phyloP scores from a whole-genome alignment of 2,113 vertebrate species.

The Nyctereutes procyonoides region DNA sequence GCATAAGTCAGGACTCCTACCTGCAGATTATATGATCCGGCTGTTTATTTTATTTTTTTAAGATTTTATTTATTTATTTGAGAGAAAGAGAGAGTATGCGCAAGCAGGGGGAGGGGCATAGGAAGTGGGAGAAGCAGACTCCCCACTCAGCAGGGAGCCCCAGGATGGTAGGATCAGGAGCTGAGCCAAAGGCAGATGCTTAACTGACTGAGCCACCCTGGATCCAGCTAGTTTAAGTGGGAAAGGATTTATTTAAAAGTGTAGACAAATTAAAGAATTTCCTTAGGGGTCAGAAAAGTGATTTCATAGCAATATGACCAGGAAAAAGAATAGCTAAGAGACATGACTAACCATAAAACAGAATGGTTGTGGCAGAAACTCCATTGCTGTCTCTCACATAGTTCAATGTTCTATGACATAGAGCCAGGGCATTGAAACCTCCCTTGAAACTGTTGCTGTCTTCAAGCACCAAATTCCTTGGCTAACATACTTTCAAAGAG shows the following conservation, averaged over 20 bases:
- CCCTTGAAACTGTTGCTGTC: background rate
- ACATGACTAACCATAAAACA: background rate
- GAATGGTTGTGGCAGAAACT: background rate
- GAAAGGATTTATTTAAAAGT: background rate
- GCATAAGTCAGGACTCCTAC: background rate
- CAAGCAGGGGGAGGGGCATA: too few relatives aligned
- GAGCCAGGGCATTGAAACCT: background rate
- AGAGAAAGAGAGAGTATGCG: too few relatives aligned
- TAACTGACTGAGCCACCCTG: too few relatives aligned
- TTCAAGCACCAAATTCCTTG: background rate
- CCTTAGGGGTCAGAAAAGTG: background rate
- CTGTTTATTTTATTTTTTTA: too few relatives aligned
- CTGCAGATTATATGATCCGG: background rate
- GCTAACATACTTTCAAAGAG: background rate
- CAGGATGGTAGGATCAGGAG: too few relatives aligned
- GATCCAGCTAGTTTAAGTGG: background rate
- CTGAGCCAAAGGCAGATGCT: too few relatives aligned
- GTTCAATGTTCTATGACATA: background rate
- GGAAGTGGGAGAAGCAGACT: too few relatives aligned
- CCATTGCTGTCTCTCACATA: background rate
- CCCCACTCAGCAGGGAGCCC: too few relatives aligned
- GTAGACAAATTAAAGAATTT: background rate
- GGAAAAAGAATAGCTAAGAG: background rate
- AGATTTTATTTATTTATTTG: too few relatives aligned
- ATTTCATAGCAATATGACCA: background rate